Percentiles rank a stretch among this genome's conserved stretches.
Conservation (phyloP, 1,140 invertebrate genomes). For the Sweltsa coloradensis region DNA sequence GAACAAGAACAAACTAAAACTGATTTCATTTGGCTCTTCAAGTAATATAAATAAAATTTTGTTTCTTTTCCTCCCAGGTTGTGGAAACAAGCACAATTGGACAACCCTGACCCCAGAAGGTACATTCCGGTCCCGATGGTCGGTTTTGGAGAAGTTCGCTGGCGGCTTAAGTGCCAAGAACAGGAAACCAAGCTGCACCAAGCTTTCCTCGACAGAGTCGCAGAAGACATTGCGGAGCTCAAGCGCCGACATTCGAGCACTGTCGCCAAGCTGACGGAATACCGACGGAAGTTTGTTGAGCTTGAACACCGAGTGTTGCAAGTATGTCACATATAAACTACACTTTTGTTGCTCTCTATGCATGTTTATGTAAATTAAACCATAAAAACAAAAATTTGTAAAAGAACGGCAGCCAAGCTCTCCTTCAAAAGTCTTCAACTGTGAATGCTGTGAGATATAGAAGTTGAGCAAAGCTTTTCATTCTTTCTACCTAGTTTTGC, state of each 20-base stretch:
- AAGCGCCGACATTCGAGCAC: slow-evolving; percentile 58
- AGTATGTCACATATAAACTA: too few relatives aligned
- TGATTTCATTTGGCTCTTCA: slow-evolving; percentile 4
- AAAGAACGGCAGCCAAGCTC: too few relatives aligned
- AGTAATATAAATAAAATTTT: neutral
- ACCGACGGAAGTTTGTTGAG: slow-evolving; percentile 58
- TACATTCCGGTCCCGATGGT: slow-evolving; percentile 88
- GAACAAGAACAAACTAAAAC: too few relatives aligned
- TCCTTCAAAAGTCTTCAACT: too few relatives aligned
- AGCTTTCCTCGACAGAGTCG: slow-evolving; percentile 59
- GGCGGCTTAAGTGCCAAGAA: slow-evolving; percentile 68
- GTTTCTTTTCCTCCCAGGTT: slow-evolving; percentile 43
- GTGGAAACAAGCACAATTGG: slow-evolving; percentile 82
- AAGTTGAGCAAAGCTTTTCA: too few relatives aligned
- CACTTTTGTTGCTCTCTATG: too few relatives aligned
- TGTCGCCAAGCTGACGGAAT: slow-evolving; percentile 57
- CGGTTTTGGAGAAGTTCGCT: slow-evolving; percentile 75
- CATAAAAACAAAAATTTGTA: too few relatives aligned
- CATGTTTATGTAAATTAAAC: too few relatives aligned
- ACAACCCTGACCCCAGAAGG: slow-evolving; percentile 77
- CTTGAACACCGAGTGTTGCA: slow-evolving; percentile 64
- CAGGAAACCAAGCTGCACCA: slow-evolving; percentile 68
- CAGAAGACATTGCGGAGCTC: slow-evolving; percentile 60
- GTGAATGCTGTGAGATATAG: too few relatives aligned
- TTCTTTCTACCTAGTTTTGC: too few relatives aligned